Conservation (phyloP, 2,113 vertebrate species). For the Aphelocoma coerulescens region DNA sequence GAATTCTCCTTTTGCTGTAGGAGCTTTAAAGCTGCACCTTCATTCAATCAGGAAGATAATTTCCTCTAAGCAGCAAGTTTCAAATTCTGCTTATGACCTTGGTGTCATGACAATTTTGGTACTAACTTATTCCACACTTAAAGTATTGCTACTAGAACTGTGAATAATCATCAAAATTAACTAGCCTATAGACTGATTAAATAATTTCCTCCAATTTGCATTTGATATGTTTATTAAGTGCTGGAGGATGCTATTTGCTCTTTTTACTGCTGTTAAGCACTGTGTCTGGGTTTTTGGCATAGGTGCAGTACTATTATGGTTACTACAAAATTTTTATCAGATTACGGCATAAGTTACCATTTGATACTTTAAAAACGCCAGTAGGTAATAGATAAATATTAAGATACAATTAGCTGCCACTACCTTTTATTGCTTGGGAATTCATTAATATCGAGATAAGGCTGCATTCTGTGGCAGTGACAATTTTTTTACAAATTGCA, state of each 20-base stretch:
- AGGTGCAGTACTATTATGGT: slow-evolving; percentile 8
- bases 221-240: slow-evolving; percentile 51
- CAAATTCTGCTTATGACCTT: not conserved
- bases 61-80: not conserved
- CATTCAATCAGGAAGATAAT: not conserved
- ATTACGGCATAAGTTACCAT: not conserved
- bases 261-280: slow-evolving; percentile 20
- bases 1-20: not conserved
- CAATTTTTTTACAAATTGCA: not conserved
- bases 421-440: not conserved
- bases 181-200: slow-evolving; percentile 48
- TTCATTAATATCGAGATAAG: not conserved
- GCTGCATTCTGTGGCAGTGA: not conserved
- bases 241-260: slow-evolving; percentile 37
- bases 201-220: slow-evolving; percentile 57
- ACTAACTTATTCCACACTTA: not conserved
- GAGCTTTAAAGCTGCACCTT: not conserved
- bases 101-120: not conserved
- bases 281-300: slow-evolving; percentile 35
- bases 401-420: not conserved
- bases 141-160: slow-evolving; percentile 8
- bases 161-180: slow-evolving; percentile 50
- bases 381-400: slow-evolving; percentile 26
- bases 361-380: slow-evolving; percentile 34
- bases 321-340: slow-evolving; percentile 48